These are phyloP conservation scores for Cephalopholis sonnerati DNA, from an alignment of 2,113 vertebrate species.

Conservation along the genomic window DNA sequence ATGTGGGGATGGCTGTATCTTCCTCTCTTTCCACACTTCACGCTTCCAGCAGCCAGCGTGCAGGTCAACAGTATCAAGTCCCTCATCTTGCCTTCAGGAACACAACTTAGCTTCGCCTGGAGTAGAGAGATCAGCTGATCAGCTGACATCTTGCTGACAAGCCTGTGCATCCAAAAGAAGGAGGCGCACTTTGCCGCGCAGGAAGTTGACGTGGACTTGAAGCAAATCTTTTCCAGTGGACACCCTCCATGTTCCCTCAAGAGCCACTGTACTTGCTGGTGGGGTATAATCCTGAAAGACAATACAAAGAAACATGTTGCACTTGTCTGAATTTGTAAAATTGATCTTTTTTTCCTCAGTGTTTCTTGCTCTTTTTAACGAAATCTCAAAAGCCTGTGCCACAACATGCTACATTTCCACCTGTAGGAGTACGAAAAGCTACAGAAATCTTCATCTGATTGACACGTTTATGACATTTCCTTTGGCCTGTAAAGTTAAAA, in stretches of 20 bases:
- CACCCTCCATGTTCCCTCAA: conserved; percentile 77
- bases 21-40: conserved; percentile 31
- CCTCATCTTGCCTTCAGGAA: conserved; percentile 59
- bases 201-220: conserved; percentile 84
- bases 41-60: conserved; percentile 52
- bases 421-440: not conserved
- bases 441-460: not conserved
- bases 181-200: conserved; percentile 85
- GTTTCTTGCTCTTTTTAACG: not conserved
- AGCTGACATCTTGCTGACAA: conserved; percentile 82
- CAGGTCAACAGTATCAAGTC: conserved; percentile 65
- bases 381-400: not conserved
- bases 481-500: not conserved
- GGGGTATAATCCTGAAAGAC: conserved; percentile 79
- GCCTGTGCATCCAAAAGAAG: conserved; percentile 79
- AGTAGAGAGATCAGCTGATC: conserved; percentile 56
- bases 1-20: conserved; percentile 25
- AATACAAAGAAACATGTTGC: conserved; percentile 10
- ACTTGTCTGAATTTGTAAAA: not conserved
- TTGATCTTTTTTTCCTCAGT: not conserved
- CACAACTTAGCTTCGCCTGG: conserved; percentile 61
- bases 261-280: conserved; percentile 41
- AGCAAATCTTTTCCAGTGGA: conserved; percentile 81
- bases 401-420: not conserved
- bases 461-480: not conserved